Evolutionary conservation across 2,888 invertebrate genomes (phyloP).

Genomic region (Rhorus exstirpatorius): DNA sequence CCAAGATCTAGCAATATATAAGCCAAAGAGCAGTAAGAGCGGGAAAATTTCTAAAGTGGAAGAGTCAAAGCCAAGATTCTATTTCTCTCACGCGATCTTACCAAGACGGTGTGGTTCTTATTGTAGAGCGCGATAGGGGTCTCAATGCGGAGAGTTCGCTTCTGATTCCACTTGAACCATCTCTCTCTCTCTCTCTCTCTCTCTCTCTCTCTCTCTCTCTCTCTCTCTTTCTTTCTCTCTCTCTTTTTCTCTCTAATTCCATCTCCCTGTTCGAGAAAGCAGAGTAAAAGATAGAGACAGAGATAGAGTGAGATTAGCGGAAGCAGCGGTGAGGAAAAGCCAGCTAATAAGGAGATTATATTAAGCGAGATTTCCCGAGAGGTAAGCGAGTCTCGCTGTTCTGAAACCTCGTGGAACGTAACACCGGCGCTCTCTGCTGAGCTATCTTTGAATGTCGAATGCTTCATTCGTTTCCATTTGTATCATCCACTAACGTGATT

Average conservation of each 20-base stretch:
- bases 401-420: conserved; percentile 27
- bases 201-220: background rate
- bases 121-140: conserved; percentile 36
- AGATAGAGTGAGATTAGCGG: conserved; percentile 60
- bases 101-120: conserved; percentile 41
- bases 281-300: conserved; percentile 17
- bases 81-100: conserved; percentile 13
- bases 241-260: background rate
- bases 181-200: background rate
- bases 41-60: conserved; percentile 52
- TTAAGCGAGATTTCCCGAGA: conserved; percentile 77
- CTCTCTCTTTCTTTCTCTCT: no score
- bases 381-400: conserved; percentile 34
- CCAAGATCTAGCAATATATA: background rate
- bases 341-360: conserved; percentile 78
- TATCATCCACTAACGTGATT: background rate
- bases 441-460: conserved; percentile 11
- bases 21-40: background rate
- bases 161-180: conserved; percentile 15
- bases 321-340: conserved; percentile 68
- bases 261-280: conserved; percentile 15
- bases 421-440: background rate
- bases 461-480: conserved; percentile 28
- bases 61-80: conserved; percentile 43
- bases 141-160: conserved; percentile 12